Conservation (phyloP, 2,888 invertebrate genomes). For the Lasius fuliginosus region DNA sequence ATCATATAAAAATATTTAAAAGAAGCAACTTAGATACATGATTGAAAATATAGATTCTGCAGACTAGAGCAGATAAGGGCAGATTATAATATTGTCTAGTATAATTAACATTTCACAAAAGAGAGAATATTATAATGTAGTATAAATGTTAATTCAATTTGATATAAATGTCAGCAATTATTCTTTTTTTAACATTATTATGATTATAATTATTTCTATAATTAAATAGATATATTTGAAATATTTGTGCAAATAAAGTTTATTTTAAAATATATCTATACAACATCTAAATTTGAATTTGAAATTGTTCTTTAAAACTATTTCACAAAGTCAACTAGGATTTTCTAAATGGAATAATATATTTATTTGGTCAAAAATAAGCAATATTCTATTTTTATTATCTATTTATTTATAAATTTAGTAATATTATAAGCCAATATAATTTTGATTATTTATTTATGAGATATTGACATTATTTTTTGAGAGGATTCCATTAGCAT, state of each 20-base stretch:
- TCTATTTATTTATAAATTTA: background rate
- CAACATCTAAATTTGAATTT: background rate
- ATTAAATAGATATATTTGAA: background rate
- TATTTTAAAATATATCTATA: background rate
- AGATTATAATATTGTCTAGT: constrained; percentile 33
- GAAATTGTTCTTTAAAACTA: background rate
- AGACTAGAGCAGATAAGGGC: constrained; percentile 69
- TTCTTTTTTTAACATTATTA: constrained; percentile 1
- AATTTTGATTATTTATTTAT: background rate
- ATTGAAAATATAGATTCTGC: constrained; percentile 62
- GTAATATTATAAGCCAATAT: background rate
- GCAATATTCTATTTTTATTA: background rate
- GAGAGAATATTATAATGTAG: background rate
- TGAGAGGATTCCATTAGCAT: no score
- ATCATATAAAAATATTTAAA: constrained; percentile 69
- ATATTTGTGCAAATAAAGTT: background rate
- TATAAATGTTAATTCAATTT: no score
- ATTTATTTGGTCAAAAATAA: background rate
- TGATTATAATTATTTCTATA: background rate
- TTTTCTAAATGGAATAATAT: no score
- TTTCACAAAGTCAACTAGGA: background rate
- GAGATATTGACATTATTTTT: no score
- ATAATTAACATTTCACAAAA: constrained; percentile 18
- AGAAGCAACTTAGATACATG: constrained; percentile 63
- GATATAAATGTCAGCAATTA: no score